Evolutionary conservation across 2,888 invertebrate species (phyloP).

Genomic region (Sialis lutaria): DNA sequence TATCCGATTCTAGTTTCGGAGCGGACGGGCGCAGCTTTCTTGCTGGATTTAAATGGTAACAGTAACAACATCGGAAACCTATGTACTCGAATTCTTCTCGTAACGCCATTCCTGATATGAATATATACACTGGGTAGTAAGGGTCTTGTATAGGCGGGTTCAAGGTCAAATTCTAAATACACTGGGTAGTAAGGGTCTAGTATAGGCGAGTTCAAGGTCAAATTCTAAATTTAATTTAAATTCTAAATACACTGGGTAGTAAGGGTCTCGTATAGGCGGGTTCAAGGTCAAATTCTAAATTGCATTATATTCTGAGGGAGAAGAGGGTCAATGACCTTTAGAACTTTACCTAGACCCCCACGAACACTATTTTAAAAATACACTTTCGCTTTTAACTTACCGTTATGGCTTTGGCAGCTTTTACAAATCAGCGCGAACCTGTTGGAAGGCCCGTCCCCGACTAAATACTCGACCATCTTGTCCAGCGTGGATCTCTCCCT

Average conservation of each 20-base stretch:
- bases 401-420: constrained; percentile 84
- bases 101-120: constrained; percentile 44
- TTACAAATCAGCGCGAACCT: constrained; percentile 90
- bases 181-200: too few relatives aligned
- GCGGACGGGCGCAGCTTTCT: constrained; percentile 69
- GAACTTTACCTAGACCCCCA: too few relatives aligned
- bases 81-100: constrained; percentile 54
- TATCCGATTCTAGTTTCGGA: constrained; percentile 33
- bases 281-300: too few relatives aligned
- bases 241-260: not conserved
- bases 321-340: too few relatives aligned
- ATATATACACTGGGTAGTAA: not conserved
- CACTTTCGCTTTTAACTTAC: constrained; percentile 26
- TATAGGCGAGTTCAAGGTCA: too few relatives aligned
- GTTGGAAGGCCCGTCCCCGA: constrained; percentile 90
- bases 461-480: constrained; percentile 79
- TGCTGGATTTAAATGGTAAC: constrained; percentile 73
- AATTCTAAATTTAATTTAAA: too few relatives aligned
- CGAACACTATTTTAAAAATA: too few relatives aligned
- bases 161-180: too few relatives aligned
- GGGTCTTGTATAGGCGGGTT: not conserved
- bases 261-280: not conserved
- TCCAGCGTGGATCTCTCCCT: constrained; percentile 66
- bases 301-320: too few relatives aligned
- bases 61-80: constrained; percentile 84